Evolutionary conservation across 2,113 vertebrate genomes (phyloP).

Genomic region (Clinocottus analis): DNA sequence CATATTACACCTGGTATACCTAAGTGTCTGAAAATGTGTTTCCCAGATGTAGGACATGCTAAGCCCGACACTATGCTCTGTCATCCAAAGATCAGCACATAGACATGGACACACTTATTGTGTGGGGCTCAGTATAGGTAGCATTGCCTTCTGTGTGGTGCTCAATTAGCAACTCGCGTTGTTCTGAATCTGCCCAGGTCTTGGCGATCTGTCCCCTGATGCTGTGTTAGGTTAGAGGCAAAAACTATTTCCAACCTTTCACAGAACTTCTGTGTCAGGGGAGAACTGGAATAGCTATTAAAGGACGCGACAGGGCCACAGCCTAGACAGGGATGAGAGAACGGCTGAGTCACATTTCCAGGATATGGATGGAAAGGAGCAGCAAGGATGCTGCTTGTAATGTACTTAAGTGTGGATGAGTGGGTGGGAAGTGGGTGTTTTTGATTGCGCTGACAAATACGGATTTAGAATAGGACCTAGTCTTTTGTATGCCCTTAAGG

Average conservation of each 20-base stretch:
- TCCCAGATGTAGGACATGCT: constrained; percentile 64
- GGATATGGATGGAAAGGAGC: constrained; percentile 47
- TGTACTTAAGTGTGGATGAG: not conserved
- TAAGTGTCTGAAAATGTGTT: constrained; percentile 53
- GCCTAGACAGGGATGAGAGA: constrained; percentile 61
- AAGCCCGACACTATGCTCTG: not conserved
- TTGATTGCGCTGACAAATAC: not conserved
- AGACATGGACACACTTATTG: constrained; percentile 58
- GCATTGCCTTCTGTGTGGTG: too few species aligned
- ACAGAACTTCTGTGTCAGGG: constrained; percentile 30
- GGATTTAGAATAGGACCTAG: not conserved
- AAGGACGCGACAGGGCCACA: constrained; percentile 35
- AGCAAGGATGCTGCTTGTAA: constrained; percentile 22
- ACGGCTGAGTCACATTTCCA: constrained; percentile 50
- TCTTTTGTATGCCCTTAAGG: not conserved
- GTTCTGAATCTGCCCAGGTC: constrained; percentile 7
- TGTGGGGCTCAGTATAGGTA: constrained; percentile 30
- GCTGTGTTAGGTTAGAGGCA: constrained; percentile 21
- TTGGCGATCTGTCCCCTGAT: constrained; percentile 11
- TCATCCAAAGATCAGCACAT: constrained; percentile 33
- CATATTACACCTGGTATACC: not conserved
- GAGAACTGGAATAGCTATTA: constrained; percentile 47
- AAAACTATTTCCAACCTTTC: constrained; percentile 50
- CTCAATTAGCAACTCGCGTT: not conserved
- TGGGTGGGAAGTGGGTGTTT: constrained; percentile 9